These are phyloP conservation scores for Cremastinae sp. DNA, from an alignment of 2,888 invertebrate genomes.

Conservation along the genomic window DNA sequence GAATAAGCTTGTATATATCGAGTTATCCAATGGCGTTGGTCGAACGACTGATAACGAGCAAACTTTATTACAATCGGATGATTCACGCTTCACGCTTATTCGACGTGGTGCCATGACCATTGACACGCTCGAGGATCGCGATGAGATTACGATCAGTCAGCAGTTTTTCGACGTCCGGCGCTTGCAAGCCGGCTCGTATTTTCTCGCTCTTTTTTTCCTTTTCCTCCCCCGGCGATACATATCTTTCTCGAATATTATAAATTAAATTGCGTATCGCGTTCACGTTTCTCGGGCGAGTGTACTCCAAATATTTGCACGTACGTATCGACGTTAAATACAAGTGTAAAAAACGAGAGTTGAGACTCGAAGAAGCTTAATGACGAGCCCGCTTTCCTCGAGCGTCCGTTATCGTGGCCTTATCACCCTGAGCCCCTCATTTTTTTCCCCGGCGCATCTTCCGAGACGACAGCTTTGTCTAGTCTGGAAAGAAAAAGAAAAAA, in stretches of 20 bases:
- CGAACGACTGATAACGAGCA: conserved; percentile 9
- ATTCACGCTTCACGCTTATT: conserved; percentile 29
- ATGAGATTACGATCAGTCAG: conserved; percentile 47
- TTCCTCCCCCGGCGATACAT: not conserved
- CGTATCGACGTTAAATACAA: conserved; percentile 3
- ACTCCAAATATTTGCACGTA: conserved; percentile 7
- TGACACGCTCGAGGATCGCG: conserved; percentile 46
- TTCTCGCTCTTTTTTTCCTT: conserved; percentile 5
- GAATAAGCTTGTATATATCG: not conserved
- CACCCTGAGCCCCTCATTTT: conserved; percentile 16
- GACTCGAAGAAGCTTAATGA: conserved; percentile 5
- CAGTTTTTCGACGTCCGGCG: conserved; percentile 37
- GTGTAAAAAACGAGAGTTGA: not conserved
- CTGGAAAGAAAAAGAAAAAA: not conserved
- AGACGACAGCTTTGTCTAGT: not conserved
- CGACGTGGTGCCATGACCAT: conserved; percentile 43
- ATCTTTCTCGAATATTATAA: not conserved
- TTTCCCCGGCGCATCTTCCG: not conserved
- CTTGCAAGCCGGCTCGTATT: not conserved
- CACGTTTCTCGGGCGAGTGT: not conserved
- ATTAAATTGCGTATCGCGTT: no score
- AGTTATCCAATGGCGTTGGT: conserved; percentile 25
- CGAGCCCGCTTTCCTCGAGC: not conserved
- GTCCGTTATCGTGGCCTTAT: conserved; percentile 3
- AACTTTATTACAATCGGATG: conserved; percentile 13